phyloP scores from a whole-genome alignment of 1,140 invertebrate species.

The Gryllus bimaculatus region DNA sequence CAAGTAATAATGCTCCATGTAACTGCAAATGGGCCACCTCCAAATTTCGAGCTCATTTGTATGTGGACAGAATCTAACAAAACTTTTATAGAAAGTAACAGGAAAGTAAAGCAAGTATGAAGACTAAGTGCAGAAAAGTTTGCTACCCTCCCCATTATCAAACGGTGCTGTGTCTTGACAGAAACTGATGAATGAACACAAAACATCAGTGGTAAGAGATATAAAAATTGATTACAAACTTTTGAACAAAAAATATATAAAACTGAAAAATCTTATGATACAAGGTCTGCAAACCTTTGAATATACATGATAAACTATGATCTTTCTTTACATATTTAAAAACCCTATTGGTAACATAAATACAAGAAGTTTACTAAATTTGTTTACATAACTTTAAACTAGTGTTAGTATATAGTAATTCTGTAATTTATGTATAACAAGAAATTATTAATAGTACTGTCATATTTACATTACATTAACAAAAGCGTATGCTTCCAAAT shows the following conservation, averaged over 20 bases:
- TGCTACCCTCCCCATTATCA: neutral
- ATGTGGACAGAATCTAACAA: neutral
- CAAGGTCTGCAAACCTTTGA: neutral
- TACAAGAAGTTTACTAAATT: neutral
- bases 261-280: constrained; percentile 1
- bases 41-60: neutral
- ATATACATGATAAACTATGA: neutral
- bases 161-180: neutral
- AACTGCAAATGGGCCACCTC: neutral
- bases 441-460: neutral
- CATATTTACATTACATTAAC: constrained; percentile 6
- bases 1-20: neutral
- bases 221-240: neutral
- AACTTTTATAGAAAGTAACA: neutral
- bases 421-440: constrained; percentile 6
- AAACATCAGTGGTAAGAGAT: neutral
- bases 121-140: neutral
- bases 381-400: neutral
- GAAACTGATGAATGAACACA: neutral
- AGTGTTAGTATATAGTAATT: neutral
- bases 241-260: constrained; percentile 6
- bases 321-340: constrained; percentile 6
- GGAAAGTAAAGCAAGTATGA: neutral
- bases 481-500: neutral
- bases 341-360: neutral